Evolutionary conservation across 2,113 vertebrate species (phyloP), one percentile per base, ranked within the genome.

Genomic region (Phrynosoma platyrhinos): DNA sequence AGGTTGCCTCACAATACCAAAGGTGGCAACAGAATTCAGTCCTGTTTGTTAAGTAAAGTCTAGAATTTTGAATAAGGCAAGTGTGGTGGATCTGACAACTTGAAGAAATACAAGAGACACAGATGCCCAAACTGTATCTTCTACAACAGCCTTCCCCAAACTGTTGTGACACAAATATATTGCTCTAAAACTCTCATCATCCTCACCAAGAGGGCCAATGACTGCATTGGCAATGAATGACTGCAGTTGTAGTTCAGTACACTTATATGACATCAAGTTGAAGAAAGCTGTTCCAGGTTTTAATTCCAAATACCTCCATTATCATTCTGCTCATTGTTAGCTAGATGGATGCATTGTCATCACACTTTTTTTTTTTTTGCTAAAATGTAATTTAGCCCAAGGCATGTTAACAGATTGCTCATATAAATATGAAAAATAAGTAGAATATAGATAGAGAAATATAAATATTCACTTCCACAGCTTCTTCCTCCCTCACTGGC

Each of bases 371-470:
- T 18, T 62, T 62, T 62, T 62, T 62, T 62, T 47, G 89, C 84
- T 91, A 87, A 90, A 91, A 89, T 25, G 16, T 77, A 90, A 91
- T 90, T 94, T 80, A 91, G 87, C 86, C 82, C 77, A 83, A 27
- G 75, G 52, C 13, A 18, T 74, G 75, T 86, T 91, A 95, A 91
- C 64, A 92, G 89, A 58, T 2, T 1, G 87, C n/a, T 27, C 1
- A 0, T 5, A 13, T 76, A 64, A 27, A 72, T 85, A 85, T n/a
- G n/a, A n/a, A 30, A 64, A 81, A 80, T 68, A 81, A 82, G 20
- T 1, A 55, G 27, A 85, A 71, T 77, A 30, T 81, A 83, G 91
- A 23, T 30, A 27, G 87, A n/a, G 77, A 83, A 32, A 13, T 81
- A 82, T 82, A 52, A 71, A n/a, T 86, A 69, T 85, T 82, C 69